These are phyloP conservation scores for Marronus borbonicus DNA, from an alignment of 2,888 invertebrate genomes.

Conservation along the genomic window DNA sequence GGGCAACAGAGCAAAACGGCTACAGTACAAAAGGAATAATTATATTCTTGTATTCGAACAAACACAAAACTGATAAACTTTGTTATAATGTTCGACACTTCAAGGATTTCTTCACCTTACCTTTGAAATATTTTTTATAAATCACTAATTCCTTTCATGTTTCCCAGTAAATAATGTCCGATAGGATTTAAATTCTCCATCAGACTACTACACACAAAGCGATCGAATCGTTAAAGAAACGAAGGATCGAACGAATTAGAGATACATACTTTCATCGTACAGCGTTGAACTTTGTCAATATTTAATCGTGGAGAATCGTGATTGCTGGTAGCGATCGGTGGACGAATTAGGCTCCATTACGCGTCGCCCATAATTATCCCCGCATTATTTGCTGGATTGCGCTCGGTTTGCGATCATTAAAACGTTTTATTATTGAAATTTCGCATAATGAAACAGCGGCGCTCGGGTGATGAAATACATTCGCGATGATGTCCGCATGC, in stretches of 20 bases:
- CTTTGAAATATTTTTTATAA: too few relatives aligned
- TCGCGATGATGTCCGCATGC: conserved; percentile 1
- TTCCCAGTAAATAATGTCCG: background rate
- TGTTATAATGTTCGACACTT: too few relatives aligned
- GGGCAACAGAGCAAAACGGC: too few relatives aligned
- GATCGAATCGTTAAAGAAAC: background rate
- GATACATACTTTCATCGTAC: background rate
- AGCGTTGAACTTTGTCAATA: background rate
- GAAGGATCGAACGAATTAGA: background rate
- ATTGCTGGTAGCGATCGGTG: background rate
- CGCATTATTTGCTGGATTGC: conserved; percentile 8
- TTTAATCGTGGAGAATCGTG: background rate
- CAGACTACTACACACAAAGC: background rate
- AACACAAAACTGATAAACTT: too few relatives aligned
- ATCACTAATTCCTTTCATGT: background rate
- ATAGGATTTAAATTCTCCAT: background rate
- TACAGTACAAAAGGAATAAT: too few relatives aligned
- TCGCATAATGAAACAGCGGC: background rate
- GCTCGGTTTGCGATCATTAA: conserved; percentile 3
- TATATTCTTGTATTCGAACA: too few relatives aligned
- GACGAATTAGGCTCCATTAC: background rate
- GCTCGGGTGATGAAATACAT: background rate
- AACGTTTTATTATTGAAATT: conserved; percentile 14
- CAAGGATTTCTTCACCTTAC: too few relatives aligned
- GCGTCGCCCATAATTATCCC: background rate